phyloP scores from a whole-genome alignment of 2,888 invertebrate genomes.

The Oegoconia quadripuncta region DNA sequence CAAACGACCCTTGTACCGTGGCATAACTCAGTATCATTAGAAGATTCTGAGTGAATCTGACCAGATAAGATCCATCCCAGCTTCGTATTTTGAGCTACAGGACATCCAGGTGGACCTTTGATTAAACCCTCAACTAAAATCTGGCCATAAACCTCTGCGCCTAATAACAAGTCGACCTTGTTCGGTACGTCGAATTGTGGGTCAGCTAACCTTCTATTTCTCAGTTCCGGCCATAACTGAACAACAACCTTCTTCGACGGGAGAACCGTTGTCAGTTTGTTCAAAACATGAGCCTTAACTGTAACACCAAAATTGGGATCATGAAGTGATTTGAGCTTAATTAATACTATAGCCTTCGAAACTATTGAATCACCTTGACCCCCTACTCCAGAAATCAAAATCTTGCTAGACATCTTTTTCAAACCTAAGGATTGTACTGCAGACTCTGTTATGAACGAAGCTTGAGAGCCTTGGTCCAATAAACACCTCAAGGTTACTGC shows the following conservation, averaged over 20 bases:
- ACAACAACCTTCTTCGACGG: conserved; percentile 14
- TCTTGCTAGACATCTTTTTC: conserved; percentile 16
- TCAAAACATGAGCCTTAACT: conserved; percentile 19
- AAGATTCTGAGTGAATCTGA: conserved; percentile 3
- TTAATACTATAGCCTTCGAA: no score
- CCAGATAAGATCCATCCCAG: conserved; percentile 10
- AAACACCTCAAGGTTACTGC: conserved; percentile 21
- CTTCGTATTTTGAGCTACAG: conserved; percentile 22
- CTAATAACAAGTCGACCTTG: conserved; percentile 20
- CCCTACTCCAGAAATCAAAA: conserved; percentile 22
- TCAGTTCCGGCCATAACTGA: conserved; percentile 13
- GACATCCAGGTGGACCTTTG: conserved; percentile 13
- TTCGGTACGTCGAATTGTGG: conserved; percentile 15
- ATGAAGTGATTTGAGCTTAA: not conserved
- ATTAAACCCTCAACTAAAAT: conserved; percentile 23
- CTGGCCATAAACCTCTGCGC: conserved; percentile 22
- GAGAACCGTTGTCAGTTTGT: conserved; percentile 15
- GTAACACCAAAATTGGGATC: not conserved
- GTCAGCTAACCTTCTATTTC: conserved; percentile 17
- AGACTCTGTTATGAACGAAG: conserved; percentile 24
- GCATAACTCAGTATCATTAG: not conserved
- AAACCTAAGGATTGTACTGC: no score
- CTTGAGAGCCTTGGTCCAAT: conserved; percentile 28
- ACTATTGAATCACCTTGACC: conserved; percentile 3
- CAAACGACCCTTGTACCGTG: not conserved